Evolutionary conservation across 2,888 invertebrate genomes (phyloP).

Genomic region (Platerodrilus igneus): DNA sequence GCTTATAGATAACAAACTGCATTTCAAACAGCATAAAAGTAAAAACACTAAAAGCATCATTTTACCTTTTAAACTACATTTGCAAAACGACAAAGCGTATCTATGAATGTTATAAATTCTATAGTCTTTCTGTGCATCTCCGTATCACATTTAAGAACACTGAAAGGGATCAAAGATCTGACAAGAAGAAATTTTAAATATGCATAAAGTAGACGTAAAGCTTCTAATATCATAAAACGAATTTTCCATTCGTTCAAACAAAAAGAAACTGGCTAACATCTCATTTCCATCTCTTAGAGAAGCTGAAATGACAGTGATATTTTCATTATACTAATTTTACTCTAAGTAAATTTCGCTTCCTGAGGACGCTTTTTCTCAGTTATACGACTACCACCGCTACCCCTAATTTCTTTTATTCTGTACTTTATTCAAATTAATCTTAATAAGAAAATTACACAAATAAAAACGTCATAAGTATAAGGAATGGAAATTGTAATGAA

Average conservation of each 20-base stretch:
- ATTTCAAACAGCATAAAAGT: too few species aligned
- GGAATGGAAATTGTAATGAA: conserved; percentile 9
- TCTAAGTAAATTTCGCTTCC: conserved; percentile 39
- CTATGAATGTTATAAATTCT: conserved; percentile 28
- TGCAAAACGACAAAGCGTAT: conserved; percentile 22
- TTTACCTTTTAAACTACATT: conserved; percentile 23
- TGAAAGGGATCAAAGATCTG: conserved; percentile 27
- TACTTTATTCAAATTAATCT: conserved; percentile 28
- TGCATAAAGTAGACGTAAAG: conserved; percentile 47
- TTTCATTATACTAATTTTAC: conserved; percentile 43
- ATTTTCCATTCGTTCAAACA: conserved; percentile 46
- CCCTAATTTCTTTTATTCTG: conserved; percentile 27
- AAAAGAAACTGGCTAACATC: conserved; percentile 36
- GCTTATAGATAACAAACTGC: too few species aligned
- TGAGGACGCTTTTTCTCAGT: conserved; percentile 28
- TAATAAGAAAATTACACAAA: conserved; percentile 3
- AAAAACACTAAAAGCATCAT: conserved; percentile 10
- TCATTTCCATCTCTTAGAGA: conserved; percentile 39
- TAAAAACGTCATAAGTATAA: not conserved
- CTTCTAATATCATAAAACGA: conserved; percentile 47
- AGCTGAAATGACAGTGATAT: conserved; percentile 41
- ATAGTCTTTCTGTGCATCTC: conserved; percentile 31
- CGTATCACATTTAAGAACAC: conserved; percentile 26
- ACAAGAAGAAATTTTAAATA: conserved; percentile 42
- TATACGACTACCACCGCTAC: conserved; percentile 20